These are phyloP conservation scores for Puffinus mauretanicus DNA, from an alignment of 2,113 vertebrate genomes.

Conservation along the genomic window DNA sequence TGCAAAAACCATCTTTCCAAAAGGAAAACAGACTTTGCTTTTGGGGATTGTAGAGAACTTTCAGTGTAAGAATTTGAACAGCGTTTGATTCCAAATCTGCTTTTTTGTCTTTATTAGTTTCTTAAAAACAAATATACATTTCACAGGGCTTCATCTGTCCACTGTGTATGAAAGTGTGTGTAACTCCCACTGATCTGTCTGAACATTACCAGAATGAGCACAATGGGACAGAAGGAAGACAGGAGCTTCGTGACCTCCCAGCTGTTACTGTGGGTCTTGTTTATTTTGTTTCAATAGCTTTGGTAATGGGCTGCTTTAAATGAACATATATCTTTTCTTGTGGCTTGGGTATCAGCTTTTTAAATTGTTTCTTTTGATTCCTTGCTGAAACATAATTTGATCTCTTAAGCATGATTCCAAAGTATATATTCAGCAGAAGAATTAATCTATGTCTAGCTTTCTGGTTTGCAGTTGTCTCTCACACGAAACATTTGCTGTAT, in stretches of 20 bases:
- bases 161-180: slow-evolving; percentile 77
- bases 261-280: slow-evolving; percentile 73
- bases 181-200: slow-evolving; percentile 75
- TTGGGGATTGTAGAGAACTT: neutral
- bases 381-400: neutral
- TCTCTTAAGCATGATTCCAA: slow-evolving; percentile 30
- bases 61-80: neutral
- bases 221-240: slow-evolving; percentile 64
- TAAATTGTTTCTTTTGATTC: slow-evolving; percentile 1
- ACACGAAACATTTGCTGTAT: neutral
- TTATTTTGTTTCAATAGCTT: slow-evolving; percentile 69
- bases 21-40: slow-evolving; percentile 5
- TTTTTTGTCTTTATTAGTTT: slow-evolving; percentile 3
- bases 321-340: neutral
- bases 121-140: slow-evolving; percentile 67
- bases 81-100: neutral
- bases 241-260: slow-evolving; percentile 64
- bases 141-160: slow-evolving; percentile 84
- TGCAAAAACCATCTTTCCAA: neutral
- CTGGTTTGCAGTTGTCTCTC: slow-evolving; percentile 13
- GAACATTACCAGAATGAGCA: slow-evolving; percentile 78
- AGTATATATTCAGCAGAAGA: neutral
- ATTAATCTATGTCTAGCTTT: neutral
- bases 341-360: slow-evolving; percentile 25
- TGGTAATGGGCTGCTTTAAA: slow-evolving; percentile 67